Percentiles rank a stretch among this genome's conserved stretches.
Conservation (phyloP, 2,888 invertebrate species). For the Cephus runcator region DNA sequence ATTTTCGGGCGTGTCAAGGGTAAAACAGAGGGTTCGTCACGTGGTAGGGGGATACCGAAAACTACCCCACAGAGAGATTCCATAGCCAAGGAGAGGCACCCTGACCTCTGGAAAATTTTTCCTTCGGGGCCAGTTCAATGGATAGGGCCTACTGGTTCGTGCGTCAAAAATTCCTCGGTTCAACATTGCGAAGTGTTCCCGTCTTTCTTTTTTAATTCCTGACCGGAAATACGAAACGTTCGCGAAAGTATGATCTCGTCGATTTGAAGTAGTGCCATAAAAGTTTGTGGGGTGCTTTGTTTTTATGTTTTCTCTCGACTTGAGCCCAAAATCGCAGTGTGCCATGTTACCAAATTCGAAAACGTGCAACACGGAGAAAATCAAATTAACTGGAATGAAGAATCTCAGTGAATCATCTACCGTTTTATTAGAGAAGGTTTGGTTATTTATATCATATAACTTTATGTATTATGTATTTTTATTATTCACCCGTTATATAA, state of each 20-base stretch:
- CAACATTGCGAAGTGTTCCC: too few relatives aligned
- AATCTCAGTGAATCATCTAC: constrained; percentile 33
- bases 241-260: too few relatives aligned
- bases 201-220: too few relatives aligned
- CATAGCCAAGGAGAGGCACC: constrained; percentile 12
- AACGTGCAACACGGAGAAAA: not conserved
- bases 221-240: too few relatives aligned
- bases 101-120: constrained; percentile 11
- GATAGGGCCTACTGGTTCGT: constrained; percentile 16
- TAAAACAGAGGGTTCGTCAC: constrained; percentile 29
- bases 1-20: constrained; percentile 38
- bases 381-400: constrained; percentile 17
- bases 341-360: too few relatives aligned
- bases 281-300: too few relatives aligned
- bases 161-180: not conserved
- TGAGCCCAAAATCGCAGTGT: not conserved
- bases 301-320: too few relatives aligned
- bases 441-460: too few relatives aligned
- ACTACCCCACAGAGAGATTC: constrained; percentile 23
- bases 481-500: too few relatives aligned
- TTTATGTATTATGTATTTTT: too few relatives aligned
- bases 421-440: constrained; percentile 42
- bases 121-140: constrained; percentile 35
- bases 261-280: too few relatives aligned
- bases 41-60: constrained; percentile 31